A percentile compares a stretch with the other conserved stretches of the same genome.
phyloP scores from a whole-genome alignment of 2,797 vertebrate species.

The Hephaestus fuliginosus region DNA sequence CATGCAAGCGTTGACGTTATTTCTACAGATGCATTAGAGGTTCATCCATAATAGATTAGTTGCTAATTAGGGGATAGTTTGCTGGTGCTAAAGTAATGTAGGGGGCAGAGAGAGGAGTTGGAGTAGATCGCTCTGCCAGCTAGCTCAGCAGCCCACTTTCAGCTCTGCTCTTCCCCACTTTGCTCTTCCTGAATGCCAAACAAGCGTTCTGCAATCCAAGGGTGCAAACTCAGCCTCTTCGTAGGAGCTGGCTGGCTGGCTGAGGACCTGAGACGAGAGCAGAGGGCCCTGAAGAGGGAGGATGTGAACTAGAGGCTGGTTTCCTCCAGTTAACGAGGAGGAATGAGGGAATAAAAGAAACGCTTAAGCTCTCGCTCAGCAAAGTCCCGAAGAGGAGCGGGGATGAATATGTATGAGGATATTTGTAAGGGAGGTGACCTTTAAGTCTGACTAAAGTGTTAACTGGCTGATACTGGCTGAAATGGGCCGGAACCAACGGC shows the following conservation, averaged over 20 bases:
- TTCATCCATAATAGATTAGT: constrained; percentile 78
- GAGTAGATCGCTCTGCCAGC: constrained; percentile 50
- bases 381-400: constrained; percentile 44
- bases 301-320: constrained; percentile 44
- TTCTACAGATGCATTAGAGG: constrained; percentile 75
- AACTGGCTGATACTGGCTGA: constrained; percentile 62
- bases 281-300: constrained; percentile 22
- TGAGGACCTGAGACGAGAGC: constrained; percentile 38
- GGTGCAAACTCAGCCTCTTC: constrained; percentile 53
- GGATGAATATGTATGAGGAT: constrained; percentile 75
- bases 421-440: constrained; percentile 74
- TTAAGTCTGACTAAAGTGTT: constrained; percentile 69
- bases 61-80: constrained; percentile 76
- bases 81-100: constrained; percentile 65
- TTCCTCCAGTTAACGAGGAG: constrained; percentile 55
- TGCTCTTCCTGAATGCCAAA: constrained; percentile 62
- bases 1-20: constrained; percentile 40
- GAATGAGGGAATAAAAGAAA: constrained; percentile 64
- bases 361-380: constrained; percentile 58
- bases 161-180: constrained; percentile 23
- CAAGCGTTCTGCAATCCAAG: constrained; percentile 47
- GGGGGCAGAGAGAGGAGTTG: constrained; percentile 50
- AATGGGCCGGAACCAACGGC: constrained; percentile 35
- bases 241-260: constrained; percentile 30
- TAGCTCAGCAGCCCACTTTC: constrained; percentile 46